Evolutionary conservation across 2,888 invertebrate species (phyloP).

Genomic region (Conus canariensis): DNA sequence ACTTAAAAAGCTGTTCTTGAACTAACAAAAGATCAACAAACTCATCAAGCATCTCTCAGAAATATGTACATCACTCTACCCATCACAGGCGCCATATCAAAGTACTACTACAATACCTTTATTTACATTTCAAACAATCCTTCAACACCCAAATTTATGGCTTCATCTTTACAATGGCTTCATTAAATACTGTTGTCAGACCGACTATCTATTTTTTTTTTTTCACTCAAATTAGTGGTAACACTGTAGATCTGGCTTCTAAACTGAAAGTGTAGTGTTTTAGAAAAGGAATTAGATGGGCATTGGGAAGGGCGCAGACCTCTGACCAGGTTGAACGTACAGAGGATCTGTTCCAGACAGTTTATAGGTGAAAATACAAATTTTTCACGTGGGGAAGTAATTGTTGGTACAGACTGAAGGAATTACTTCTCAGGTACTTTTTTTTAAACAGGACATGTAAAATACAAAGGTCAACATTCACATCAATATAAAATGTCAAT

Average conservation of each 20-base stretch:
- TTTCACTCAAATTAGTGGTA: background rate
- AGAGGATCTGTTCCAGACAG: no score
- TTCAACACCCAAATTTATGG: background rate
- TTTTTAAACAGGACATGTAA: no score
- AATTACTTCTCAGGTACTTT: no score
- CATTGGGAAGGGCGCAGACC: no score
- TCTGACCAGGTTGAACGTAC: no score
- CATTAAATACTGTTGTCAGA: background rate
- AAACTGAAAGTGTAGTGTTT: no score
- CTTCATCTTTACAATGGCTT: background rate
- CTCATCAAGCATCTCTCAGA: background rate
- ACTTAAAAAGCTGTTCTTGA: background rate
- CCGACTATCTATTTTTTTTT: background rate
- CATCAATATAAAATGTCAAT: no score
- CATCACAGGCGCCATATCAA: conserved; percentile 11
- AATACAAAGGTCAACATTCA: no score
- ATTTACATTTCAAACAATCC: background rate
- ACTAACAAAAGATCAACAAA: background rate
- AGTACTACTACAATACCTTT: background rate
- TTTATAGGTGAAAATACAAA: no score
- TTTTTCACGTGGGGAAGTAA: no score
- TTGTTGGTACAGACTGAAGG: no score
- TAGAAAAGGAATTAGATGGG: no score
- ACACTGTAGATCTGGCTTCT: background rate
- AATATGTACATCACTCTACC: background rate